Evolutionary conservation across 37 sponge, comb jelly and placozoan species (phyloP).

Genomic region (Beroe forskalii): DNA sequence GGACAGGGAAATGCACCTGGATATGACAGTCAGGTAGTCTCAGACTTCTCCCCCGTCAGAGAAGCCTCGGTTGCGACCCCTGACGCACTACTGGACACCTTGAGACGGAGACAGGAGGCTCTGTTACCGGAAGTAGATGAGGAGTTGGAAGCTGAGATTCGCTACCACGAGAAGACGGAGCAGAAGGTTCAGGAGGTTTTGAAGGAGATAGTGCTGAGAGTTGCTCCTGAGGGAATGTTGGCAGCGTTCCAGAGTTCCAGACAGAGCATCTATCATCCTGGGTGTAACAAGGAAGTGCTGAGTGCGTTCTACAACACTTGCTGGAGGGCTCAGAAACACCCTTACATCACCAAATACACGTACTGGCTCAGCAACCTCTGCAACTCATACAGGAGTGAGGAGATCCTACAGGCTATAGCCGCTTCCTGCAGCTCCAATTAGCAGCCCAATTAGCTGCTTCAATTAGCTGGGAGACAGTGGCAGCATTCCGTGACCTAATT

Average conservation of each 20-base stretch:
- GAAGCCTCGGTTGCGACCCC: background rate
- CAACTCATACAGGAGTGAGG: background rate
- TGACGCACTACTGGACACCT: background rate
- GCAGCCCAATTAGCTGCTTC: too few species aligned
- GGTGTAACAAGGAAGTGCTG: background rate
- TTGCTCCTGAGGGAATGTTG: background rate
- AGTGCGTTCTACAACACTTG: background rate
- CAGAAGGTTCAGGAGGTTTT: background rate
- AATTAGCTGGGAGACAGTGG: too few species aligned
- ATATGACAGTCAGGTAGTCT: background rate
- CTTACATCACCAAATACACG: constrained; percentile 54
- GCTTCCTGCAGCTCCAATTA: too few species aligned
- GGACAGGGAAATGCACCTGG: background rate
- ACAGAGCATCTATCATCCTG: background rate
- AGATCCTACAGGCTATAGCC: background rate
- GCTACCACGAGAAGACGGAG: background rate
- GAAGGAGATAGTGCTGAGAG: background rate
- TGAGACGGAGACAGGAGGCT: background rate
- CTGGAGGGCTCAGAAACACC: constrained; percentile 9
- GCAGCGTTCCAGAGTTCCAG: too few species aligned
- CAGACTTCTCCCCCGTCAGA: background rate
- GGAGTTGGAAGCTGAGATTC: background rate
- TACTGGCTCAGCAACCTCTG: constrained; percentile 6
- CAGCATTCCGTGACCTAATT: too few species aligned
- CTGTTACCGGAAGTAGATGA: background rate